phyloP scores from a whole-genome alignment of 2,888 invertebrate genomes.

The Pediacus dermestoides region DNA sequence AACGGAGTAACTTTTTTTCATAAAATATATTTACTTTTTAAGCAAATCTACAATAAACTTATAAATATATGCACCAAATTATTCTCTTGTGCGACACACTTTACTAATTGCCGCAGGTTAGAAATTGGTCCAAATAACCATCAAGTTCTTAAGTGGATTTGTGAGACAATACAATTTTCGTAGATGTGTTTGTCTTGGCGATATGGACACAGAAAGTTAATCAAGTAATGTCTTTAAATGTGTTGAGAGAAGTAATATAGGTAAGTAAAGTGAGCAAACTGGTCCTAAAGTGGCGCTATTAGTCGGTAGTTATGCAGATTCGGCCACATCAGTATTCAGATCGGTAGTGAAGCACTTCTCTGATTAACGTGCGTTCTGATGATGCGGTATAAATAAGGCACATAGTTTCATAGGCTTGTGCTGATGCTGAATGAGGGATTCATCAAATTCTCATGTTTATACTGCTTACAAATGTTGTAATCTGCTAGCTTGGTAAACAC shows the following conservation, averaged over 20 bases:
- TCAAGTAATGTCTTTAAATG: constrained; percentile 28
- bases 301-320: constrained; percentile 39
- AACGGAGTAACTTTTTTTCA: too few relatives aligned
- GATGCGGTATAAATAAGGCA: constrained; percentile 31
- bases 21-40: too few relatives aligned
- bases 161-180: constrained; percentile 18
- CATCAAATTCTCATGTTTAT: constrained; percentile 31
- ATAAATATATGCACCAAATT: too few relatives aligned
- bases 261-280: constrained; percentile 23
- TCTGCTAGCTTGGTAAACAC: constrained; percentile 4
- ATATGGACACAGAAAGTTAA: constrained; percentile 18
- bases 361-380: constrained; percentile 39
- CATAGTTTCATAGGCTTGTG: constrained; percentile 14
- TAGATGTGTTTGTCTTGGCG: constrained; percentile 17
- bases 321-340: constrained; percentile 39
- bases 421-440: constrained; percentile 28
- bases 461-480: constrained; percentile 16
- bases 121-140: too few relatives aligned
- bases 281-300: constrained; percentile 29
- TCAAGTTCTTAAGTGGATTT: constrained; percentile 8
- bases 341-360: constrained; percentile 34
- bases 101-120: too few relatives aligned
- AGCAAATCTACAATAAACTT: too few relatives aligned
- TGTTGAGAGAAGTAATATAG: constrained; percentile 25
- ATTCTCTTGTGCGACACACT: too few relatives aligned